Evolutionary conservation across 1,140 invertebrate genomes (phyloP).

Genomic region (Pseudomyrmex concolor): DNA sequence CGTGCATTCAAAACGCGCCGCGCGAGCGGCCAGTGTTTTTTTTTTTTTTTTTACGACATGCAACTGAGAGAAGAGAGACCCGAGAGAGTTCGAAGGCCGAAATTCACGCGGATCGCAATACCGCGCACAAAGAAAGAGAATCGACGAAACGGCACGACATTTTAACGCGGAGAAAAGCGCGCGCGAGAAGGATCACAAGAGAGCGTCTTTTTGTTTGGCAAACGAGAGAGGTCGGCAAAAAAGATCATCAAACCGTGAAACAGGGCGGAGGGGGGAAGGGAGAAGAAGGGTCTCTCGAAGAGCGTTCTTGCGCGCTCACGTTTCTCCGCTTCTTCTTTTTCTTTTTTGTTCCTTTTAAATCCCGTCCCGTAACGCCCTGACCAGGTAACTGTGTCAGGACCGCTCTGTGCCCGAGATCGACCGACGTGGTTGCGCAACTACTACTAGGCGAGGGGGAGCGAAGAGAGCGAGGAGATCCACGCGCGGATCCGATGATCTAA

Average conservation of each 20-base stretch:
- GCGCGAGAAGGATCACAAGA: conserved; percentile 1
- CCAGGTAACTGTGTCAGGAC: conserved; percentile 80
- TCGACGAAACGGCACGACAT: conserved; percentile 35
- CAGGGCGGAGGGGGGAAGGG: conserved; percentile 48
- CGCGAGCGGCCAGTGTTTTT: background rate
- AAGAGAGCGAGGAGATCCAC: conserved; percentile 71
- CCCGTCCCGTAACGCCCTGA: conserved; percentile 63
- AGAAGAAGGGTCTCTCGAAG: no score
- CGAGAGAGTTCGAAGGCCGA: conserved; percentile 28
- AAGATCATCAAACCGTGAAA: conserved; percentile 52
- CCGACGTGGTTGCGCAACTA: conserved; percentile 75
- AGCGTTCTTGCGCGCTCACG: conserved; percentile 35
- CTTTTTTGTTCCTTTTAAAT: conserved; percentile 54
- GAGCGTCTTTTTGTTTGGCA: conserved; percentile 42
- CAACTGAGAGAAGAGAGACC: background rate
- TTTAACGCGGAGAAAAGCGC: conserved; percentile 14
- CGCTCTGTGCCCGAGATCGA: conserved; percentile 73
- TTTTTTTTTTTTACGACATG: background rate
- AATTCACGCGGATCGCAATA: conserved; percentile 35
- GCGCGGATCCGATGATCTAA: conserved; percentile 77
- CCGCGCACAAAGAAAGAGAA: background rate
- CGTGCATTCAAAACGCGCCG: background rate
- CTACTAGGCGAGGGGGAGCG: conserved; percentile 13
- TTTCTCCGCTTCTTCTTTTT: conserved; percentile 63
- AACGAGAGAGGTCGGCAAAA: conserved; percentile 61